Evolutionary conservation across 2,113 vertebrate genomes (phyloP).

Genomic region (Taurulus bubalis): DNA sequence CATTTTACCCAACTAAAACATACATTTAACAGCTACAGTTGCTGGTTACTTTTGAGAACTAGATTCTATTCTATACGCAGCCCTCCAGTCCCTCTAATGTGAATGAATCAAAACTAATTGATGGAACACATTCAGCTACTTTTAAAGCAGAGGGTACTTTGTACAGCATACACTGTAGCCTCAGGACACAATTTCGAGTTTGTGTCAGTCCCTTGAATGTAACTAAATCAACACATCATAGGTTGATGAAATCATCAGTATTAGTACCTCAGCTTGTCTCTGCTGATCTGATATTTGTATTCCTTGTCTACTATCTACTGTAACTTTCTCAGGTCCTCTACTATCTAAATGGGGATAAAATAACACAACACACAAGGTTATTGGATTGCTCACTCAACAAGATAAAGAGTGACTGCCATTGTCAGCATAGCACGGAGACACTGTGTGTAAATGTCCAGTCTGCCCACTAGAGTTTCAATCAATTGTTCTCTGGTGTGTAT

Average conservation of each 20-base stretch:
- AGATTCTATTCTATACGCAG: too few relatives aligned
- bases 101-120: too few relatives aligned
- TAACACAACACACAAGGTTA: conserved; percentile 10
- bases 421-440: conserved; percentile 9
- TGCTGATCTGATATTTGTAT: background rate
- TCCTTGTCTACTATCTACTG: background rate
- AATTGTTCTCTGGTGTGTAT: conserved; percentile 17
- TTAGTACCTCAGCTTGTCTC: background rate
- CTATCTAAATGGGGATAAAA: background rate
- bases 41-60: background rate
- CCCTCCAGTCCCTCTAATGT: too few relatives aligned
- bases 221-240: background rate
- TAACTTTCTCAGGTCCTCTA: background rate
- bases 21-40: background rate
- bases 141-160: too few relatives aligned
- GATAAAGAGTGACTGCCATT: conserved; percentile 31
- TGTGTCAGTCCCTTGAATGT: too few relatives aligned
- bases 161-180: too few relatives aligned
- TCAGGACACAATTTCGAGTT: too few relatives aligned
- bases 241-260: background rate
- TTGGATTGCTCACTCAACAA: conserved; percentile 25
- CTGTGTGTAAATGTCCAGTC: conserved; percentile 10
- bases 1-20: background rate
- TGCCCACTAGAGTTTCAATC: conserved; percentile 11
- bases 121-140: too few relatives aligned